Conservation (phyloP, 2,113 vertebrate genomes). For the Phycodurus eques region DNA sequence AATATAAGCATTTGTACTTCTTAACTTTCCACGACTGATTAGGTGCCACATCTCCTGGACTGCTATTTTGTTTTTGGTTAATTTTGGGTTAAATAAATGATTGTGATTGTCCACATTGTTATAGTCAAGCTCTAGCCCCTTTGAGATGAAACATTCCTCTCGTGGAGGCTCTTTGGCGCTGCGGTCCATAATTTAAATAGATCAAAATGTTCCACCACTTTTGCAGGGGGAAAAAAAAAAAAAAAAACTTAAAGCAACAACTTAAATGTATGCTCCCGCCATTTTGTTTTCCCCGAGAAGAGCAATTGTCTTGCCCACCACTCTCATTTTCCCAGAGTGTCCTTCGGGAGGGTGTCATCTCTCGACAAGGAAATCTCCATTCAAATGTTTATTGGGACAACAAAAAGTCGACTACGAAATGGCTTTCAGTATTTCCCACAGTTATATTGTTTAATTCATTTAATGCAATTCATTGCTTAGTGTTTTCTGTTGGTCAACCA, state of each 20-base stretch:
- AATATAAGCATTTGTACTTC: not conserved
- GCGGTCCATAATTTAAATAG: conserved; percentile 40
- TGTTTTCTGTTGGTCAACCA: not conserved
- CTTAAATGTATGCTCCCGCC: conserved; percentile 31
- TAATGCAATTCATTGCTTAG: not conserved
- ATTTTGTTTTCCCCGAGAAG: conserved; percentile 41
- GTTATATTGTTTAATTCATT: not conserved
- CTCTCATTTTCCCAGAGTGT: conserved; percentile 61
- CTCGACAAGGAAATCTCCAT: conserved; percentile 45
- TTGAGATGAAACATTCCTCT: conserved; percentile 37
- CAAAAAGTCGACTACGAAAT: conserved; percentile 52
- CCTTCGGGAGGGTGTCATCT: conserved; percentile 54
- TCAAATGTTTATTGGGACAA: conserved; percentile 60
- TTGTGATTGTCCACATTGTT: conserved; percentile 32
- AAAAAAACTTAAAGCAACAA: not conserved
- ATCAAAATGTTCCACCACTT: conserved; percentile 41
- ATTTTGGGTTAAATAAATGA: conserved; percentile 21
- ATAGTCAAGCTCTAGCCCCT: conserved; percentile 25
- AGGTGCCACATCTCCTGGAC: conserved; percentile 25
- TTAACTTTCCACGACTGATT: not conserved
- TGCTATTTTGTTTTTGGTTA: conserved; percentile 20
- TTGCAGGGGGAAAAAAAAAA: not conserved
- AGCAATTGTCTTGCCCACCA: conserved; percentile 38
- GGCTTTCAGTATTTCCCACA: conserved; percentile 28
- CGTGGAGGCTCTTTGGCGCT: conserved; percentile 16